A percentile compares a stretch with the other conserved stretches of the same genome.
phyloP scores from a whole-genome alignment of 2,888 invertebrate genomes.

The Tetragonisca angustula region DNA sequence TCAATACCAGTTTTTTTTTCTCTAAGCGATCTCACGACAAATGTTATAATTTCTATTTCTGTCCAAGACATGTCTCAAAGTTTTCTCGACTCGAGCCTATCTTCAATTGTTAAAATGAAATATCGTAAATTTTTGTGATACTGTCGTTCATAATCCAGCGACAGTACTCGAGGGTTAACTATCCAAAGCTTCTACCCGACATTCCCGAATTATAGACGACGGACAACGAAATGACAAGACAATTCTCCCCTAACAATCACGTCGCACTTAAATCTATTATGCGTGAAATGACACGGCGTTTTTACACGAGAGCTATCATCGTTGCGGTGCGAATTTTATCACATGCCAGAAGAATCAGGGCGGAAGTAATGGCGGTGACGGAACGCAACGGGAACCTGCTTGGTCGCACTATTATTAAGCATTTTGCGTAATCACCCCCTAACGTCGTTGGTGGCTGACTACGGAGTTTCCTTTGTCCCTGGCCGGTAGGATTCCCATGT shows the following conservation, averaged over 20 bases:
- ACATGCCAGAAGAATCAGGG: not conserved
- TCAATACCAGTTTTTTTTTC: too few species aligned
- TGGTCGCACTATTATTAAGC: conserved; percentile 60
- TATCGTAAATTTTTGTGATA: too few species aligned
- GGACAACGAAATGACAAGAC: not conserved
- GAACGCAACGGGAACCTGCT: conserved; percentile 1
- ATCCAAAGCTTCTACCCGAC: not conserved
- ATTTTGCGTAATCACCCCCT: conserved; percentile 73
- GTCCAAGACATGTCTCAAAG: too few species aligned
- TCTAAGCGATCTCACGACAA: too few species aligned
- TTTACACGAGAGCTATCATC: not conserved
- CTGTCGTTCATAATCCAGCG: too few species aligned
- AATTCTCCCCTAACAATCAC: not conserved
- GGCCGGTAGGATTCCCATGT: conserved; percentile 34
- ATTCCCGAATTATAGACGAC: not conserved
- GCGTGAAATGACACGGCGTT: not conserved
- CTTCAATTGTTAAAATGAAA: too few species aligned
- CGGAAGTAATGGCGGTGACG: conserved; percentile 30
- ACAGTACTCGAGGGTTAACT: not conserved
- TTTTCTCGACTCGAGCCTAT: too few species aligned
- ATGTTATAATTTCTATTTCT: too few species aligned
- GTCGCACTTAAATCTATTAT: not conserved
- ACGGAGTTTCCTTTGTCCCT: conserved; percentile 71
- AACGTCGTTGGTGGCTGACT: conserved; percentile 66
- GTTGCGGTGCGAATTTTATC: conserved; percentile 40